Evolutionary conservation across 2,888 invertebrate species (phyloP), one percentile per base, ranked within the genome.

Genomic region (Ochropacha duplaris): DNA sequence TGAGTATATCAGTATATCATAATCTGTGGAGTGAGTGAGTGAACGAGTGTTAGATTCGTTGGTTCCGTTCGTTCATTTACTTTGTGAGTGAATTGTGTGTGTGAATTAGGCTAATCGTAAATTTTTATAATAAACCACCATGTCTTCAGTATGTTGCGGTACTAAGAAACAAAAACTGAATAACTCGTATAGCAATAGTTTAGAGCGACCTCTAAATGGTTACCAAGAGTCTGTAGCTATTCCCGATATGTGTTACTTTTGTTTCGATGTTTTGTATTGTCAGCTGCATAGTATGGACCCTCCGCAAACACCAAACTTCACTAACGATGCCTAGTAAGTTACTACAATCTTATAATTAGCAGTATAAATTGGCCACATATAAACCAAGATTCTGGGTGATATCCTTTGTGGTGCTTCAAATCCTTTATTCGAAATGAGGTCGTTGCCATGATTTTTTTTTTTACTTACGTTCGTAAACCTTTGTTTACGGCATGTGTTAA

Each of bases 161-260:
- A 96, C 96, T 78, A 98, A 98, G 93, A 98, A 98, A 93, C 97
- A 97, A 90, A 98, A 98, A 94, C 93, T 98, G 69, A 97, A 96
- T 91, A 96, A 96, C 76, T 87, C 88, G 1, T 90, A 84, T 76
- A 93, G 93, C 74, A 91, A 94, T 74, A 91, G 90, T 72, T 93
- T 94, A 80, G 94, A 95, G 73, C 94, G 95, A 86, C 92, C 93
- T 76, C 79, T 91, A 74, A 92, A 93, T 81, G 93, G 92, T 78
- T 89, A 90, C 81, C 86, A 90, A 76, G 93, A 92, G 70, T 82
- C 88, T 73, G 96, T 98, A 72, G 98, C 97, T 73, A 95, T 96
- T 87, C 96, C 97, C 66, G 99, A 99, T 89, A 99, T 99, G 99
- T 98, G 98, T 87, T 98, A 97, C 94, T 99, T 97, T 94, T 99